Percentiles rank a stretch among this genome's conserved stretches.
Evolutionary conservation across 2,113 vertebrate genomes (phyloP).

Genomic region (Psettodes erumei): DNA sequence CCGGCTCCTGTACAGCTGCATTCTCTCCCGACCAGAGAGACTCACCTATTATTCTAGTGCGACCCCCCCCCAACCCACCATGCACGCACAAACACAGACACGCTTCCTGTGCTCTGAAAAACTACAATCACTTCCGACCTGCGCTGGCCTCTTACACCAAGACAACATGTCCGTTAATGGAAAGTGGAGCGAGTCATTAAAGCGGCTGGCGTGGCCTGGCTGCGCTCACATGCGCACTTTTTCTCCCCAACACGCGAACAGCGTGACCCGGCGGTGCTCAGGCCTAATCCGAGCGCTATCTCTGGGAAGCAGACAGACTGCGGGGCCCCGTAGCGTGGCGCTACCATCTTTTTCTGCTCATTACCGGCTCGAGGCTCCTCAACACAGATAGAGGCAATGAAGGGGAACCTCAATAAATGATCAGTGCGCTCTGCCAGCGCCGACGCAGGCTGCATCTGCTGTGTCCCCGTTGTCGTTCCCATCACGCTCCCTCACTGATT

Average conservation of each 20-base stretch:
- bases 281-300: constrained; percentile 71
- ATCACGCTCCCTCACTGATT: constrained; percentile 46
- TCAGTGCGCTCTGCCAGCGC: constrained; percentile 65
- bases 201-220: constrained; percentile 43
- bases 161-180: constrained; percentile 46
- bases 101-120: not conserved
- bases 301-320: constrained; percentile 66
- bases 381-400: constrained; percentile 69
- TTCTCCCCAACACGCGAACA: constrained; percentile 49
- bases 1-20: constrained; percentile 32
- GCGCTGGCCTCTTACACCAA: constrained; percentile 15
- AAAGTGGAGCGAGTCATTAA: constrained; percentile 47
- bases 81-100: constrained; percentile 12
- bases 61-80: constrained; percentile 25
- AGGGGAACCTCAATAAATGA: constrained; percentile 79
- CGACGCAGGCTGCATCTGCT: constrained; percentile 59
- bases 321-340: constrained; percentile 63
- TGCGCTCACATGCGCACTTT: constrained; percentile 39
- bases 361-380: constrained; percentile 64
- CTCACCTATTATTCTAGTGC: constrained; percentile 22
- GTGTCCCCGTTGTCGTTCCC: constrained; percentile 44
- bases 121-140: constrained; percentile 34
- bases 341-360: constrained; percentile 73
- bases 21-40: constrained; percentile 37
- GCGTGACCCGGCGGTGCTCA: constrained; percentile 54